Evolutionary conservation across 2,888 invertebrate genomes (phyloP), one percentile per base, ranked within the genome.

Genomic region (Piscicola geometra): DNA sequence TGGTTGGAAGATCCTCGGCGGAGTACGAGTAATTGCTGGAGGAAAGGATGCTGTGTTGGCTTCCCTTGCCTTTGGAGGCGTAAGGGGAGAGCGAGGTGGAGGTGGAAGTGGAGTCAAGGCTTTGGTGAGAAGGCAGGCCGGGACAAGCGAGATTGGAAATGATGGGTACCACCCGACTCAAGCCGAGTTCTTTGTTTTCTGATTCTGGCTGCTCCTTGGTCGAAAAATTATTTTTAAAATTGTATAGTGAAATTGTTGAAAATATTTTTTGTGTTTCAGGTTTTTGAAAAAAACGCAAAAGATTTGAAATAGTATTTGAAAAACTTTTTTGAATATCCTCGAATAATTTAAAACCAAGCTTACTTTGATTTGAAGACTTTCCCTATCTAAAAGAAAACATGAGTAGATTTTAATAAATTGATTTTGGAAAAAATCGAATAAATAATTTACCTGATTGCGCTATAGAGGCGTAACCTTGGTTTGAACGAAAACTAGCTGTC

Each of bases 11-110:
- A 33, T 79, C 79, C 30, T 77, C 78, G 15, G 68, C 71, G 21
- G 77, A 77, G 75, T 79, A 76, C 33, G 78, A 78, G 60, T 76
- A 71, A 60, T 76, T 77, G 74, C 76, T 77, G 47, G 77, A 64
- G 15, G 76, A 76, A 28, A 72, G 68, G 32, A 76, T 50, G 68
- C 76, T 76, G 21, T 71, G 67, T 56, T 72, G 73, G 50, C 76
- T 76, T n/a, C 76, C 76, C 12, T 33, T 60, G 33, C 76, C 60
- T 25, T 76, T 71, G 32, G 52, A 30, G 28, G 60, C 32, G 30
- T 72, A 56, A 18, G 73, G 56, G 3, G 76, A 76, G 3, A 71
- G 41, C 21, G 71, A 66, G 9, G 64, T 71, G n/a, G 76, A 76
- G 32, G 71, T 60, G n/a, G 71, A 71, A 28, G 71, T 50, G 50